Evolutionary conservation across 2,888 invertebrate genomes (phyloP), one percentile per base, ranked within the genome.

Genomic region (Heliconius ismenius): DNA sequence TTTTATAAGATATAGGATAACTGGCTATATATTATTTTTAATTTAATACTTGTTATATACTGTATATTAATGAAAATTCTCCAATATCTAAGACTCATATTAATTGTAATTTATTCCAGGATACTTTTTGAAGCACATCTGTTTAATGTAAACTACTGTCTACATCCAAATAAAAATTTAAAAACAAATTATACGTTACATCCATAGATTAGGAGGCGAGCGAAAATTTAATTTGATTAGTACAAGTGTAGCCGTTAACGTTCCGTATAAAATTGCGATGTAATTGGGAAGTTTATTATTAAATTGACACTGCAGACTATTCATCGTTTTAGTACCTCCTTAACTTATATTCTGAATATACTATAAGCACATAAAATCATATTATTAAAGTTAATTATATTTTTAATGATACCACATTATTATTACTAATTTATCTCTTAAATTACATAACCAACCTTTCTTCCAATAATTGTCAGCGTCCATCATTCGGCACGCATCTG

Each of bases 401-500:
- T 58, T 54, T 21, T n/a, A 58, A 58, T 10, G n/a, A 58, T 58
- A 58, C 9, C 18, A n/a, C 58, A 58, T 58, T n/a, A 58, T 54
- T 54, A n/a, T n/a, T 58, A 60, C 24, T 13, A 15, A 26, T 62
- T 15, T 26, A 62, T 62, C 62, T 62, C 24, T 62, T 62, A 26
- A 15, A 67, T 67, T 67, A 39, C 67, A 67, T 32, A 58, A 58
- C 7, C n/a, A 28, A 62, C 67, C 60, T 39, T 62, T 13, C 60
- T 26, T 73, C 62, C 26, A 39, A 62, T 72, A 69, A 63, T 28
- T 39, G 62, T 74, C 49, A 49, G 63, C 54, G 62, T 32, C 26
- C 64, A n/a, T 76, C 64, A 63, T 65, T 72, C 26, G 64, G 63
- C 13, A 36, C 28, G 68, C 68, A 72, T 36, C 76, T 72, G 64